Evolutionary conservation across 2,888 invertebrate genomes (phyloP), one percentile per base, ranked within the genome.

Genomic region (Dicycla oo): DNA sequence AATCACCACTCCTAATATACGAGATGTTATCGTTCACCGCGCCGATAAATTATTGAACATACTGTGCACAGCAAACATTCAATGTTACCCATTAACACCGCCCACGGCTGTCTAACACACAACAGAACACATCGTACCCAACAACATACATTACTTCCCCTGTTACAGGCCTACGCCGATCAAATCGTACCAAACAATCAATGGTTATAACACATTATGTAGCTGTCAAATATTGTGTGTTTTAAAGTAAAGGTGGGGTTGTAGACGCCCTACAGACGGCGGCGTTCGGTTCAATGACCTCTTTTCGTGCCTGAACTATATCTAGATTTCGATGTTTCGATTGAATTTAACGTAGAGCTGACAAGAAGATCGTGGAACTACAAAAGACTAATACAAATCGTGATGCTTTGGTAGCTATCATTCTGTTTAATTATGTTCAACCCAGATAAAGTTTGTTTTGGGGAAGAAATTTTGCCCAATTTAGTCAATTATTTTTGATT

Each of bases 251-350:
- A 80, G 85, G 89, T 88, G 81, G 87, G 87, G 84, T 89, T 86
- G 91, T 90, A 94, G 94, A 94, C 94, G 91, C 88, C 86, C 85
- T 86, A 90, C 89, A 94, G 94, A 93, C 94, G 88, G 78, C 71
- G 72, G 83, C 72, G 85, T 69, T 73, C 82, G 86, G 94, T 92
- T 92, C 85, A 91, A 89, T 83, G 92, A 90, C 91, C 93, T 73
- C 75, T 74, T 90, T 92, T 89, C 91, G 90, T 91, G 92, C 84
- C 84, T 87, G 88, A 87, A 89, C 82, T 87, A 84, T 81, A 87
- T 88, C 85, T 87, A 86, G 86, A 86, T 87, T 77, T 84, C 84
- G 84, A 83, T 83, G 80, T 80, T 86, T 83, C 77, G 70, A 83
- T 82, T 82, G 80, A 82, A 82, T 79, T 70, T 69, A 74, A 74